A percentile compares a stretch with the other conserved stretches of the same genome.
These are phyloP conservation scores for Pogonognathellus flavescens DNA, from an alignment of 1,140 invertebrate genomes.

Conservation along the genomic window DNA sequence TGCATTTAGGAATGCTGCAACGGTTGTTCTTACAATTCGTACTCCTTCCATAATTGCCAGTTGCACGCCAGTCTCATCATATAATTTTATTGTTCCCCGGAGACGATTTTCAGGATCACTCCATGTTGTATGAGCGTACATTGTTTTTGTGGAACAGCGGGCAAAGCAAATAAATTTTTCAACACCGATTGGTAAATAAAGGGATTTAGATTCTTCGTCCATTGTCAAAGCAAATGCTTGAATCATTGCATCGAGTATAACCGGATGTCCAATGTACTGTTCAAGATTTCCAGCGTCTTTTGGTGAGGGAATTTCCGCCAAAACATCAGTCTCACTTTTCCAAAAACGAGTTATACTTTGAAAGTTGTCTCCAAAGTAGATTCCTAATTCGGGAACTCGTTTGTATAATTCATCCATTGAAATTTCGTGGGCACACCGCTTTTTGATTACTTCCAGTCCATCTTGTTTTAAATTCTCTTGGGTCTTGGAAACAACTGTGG, in stretches of 20 bases:
- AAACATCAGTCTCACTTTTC: constrained; percentile 32
- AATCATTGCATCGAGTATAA: constrained; percentile 59
- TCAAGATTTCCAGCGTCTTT: constrained; percentile 17
- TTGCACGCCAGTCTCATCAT: constrained; percentile 16
- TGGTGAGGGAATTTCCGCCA: constrained; percentile 52
- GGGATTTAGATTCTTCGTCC: constrained; percentile 50
- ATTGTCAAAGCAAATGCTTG: constrained; percentile 54
- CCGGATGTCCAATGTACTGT: constrained; percentile 53
- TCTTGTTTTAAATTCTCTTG: constrained; percentile 21
- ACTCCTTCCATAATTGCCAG: constrained; percentile 47
- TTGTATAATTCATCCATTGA: constrained; percentile 49
- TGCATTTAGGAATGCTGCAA: constrained; percentile 27
- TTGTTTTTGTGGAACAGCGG: not conserved
- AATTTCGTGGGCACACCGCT: not conserved
- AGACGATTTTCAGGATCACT: constrained; percentile 33
- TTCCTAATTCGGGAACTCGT: constrained; percentile 45
- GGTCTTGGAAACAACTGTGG: not conserved
- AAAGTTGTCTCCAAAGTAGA: constrained; percentile 58
- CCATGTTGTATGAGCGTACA: constrained; percentile 42
- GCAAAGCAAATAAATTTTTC: constrained; percentile 56
- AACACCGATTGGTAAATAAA: constrained; percentile 56
- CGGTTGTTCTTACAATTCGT: constrained; percentile 38
- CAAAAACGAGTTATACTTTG: constrained; percentile 51
- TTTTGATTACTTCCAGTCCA: constrained; percentile 22
- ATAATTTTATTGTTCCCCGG: not conserved